Percentiles rank a stretch among this genome's conserved stretches.
phyloP scores from a whole-genome alignment of 2,113 vertebrate species.

The Formicarius rufipectus region DNA sequence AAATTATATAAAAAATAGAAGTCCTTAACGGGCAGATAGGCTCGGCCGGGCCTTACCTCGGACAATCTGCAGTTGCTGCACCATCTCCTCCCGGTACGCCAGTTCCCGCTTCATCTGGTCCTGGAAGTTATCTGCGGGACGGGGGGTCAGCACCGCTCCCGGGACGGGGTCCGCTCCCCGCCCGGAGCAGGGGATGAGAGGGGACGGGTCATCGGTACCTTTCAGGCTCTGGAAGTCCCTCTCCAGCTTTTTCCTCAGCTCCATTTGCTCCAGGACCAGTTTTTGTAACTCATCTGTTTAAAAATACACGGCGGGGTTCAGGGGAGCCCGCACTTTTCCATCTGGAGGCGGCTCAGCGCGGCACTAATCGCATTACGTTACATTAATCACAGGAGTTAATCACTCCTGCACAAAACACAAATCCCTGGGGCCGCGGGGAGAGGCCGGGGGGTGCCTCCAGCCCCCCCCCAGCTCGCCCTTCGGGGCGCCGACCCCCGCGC shows the following conservation, averaged over 20 bases:
- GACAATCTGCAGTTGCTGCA: conserved; percentile 98
- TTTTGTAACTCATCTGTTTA: conserved; percentile 93
- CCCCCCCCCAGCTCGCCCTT: not conserved
- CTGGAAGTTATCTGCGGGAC: conserved; percentile 93
- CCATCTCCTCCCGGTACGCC: conserved; percentile 98
- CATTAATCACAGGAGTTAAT: conserved; percentile 59
- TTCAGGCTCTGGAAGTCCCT: conserved; percentile 97
- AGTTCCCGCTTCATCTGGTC: conserved; percentile 99
- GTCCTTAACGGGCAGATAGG: conserved; percentile 14
- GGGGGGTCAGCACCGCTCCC: not conserved
- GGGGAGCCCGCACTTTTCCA: conserved; percentile 10
- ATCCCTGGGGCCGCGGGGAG: not conserved
- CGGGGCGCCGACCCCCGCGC: not conserved
- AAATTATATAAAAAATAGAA: not conserved
- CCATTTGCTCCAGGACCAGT: conserved; percentile 94
- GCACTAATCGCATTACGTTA: conserved; percentile 26
- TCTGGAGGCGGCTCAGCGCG: conserved; percentile 24
- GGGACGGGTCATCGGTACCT: conserved; percentile 74
- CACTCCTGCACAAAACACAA: conserved; percentile 18
- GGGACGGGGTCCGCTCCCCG: not conserved
- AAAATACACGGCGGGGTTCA: conserved; percentile 4
- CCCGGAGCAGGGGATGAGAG: rapidly evolving
- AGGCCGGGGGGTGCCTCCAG: not conserved
- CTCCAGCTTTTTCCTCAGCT: conserved; percentile 95
- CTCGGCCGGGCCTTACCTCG: conserved; percentile 82